Evolutionary conservation across 1,140 invertebrate species (phyloP), one percentile per base, ranked within the genome.

Genomic region (Pseudobourletiella spinata): DNA sequence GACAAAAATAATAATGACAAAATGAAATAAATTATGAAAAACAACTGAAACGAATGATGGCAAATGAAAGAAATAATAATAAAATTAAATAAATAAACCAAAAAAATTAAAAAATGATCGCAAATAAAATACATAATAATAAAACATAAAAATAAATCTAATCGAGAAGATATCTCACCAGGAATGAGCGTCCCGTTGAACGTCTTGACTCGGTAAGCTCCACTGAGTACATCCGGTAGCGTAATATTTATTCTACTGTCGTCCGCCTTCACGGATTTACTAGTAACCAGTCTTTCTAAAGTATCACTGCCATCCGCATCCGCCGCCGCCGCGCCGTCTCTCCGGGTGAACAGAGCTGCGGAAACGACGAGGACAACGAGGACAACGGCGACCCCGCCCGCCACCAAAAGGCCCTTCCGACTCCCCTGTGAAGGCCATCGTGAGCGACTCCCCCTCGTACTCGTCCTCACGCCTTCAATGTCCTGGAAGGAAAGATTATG

Each of bases 171-270:
- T 39, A 39, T n/a, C n/a, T 39, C 55, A 74, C 73, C 71, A 32
- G 72, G 73, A 50, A 73, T 66, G 72, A 72, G 73, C 1, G 72
- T 73, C 32, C 70, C 72, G 50, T 74, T 73, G 59, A 72, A 72
- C 11, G 52, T 44, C 26, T 43, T 56, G 6, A 65, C 46, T 0
- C 61, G 64, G 51, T 71, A 73, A 26, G 60, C 70, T n/a, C 71
- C 70, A 16, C 56, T 65, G 11, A 74, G 59, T 28, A 73, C 65
- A 57, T 74, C 73, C 8, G 57, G 57, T 15, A 73, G 57, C 16
- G 62, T 70, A 30, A 74, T 43, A 20, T 24, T 54, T 30, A 43
- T 48, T 11, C 25, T 42, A 24, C 42, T 56, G 25, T 60, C 2
- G 4, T 44, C 11, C 4, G 16, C 52, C 6, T 2, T 18, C 39